Base-by-base conservation (phyloP, 1,140 invertebrate genomes). In the Teleopsis dalmanni region DNA sequence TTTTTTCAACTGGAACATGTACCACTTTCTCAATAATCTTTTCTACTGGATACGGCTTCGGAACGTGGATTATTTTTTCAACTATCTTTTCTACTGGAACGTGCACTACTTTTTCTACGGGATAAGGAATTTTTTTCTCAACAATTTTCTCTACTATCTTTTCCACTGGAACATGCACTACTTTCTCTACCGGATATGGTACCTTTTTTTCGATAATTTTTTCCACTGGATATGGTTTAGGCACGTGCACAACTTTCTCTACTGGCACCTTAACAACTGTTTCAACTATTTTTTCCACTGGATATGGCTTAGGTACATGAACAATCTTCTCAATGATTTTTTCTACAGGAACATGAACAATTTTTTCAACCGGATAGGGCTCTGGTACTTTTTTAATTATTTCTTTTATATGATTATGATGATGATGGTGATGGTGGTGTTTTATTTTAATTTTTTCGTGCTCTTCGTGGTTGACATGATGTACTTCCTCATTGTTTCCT, bases 381-480 rank as follows among this genome's bases (percentile, higher is more conserved):
- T 70, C 65, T 13, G 73, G 73, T 3, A 70, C 59, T 37, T 73
- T 75, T 60, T 78, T 78, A 27, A 78, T 73, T 13, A 79, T 70
- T 25, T 76, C 78, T 60, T 78, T 76, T 6, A 79, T 67, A 53
- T 78, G 77, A 57, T 75, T 76, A 61, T 79, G 77, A 52, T 79
- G 78, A 56, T 79, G 78, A 53, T 79, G 78, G 54, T 79, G 78
- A 55, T 79, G 78, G 53, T 79, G 78, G 52, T 79, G 78, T 54
- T 78, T 79, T 38, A 79, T 71, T 61, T 77, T 78, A 11, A 77
- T 73, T 50, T 60, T 57, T 36, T 60, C 49, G 23, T 34, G 35
- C 14, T 48, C 40, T 10, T 47, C 34, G 18, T 62, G 40, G 9
- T 42, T 25, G 7, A 36, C 33, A 11, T 48, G 34, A 13, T 48